Evolutionary conservation across 2,888 invertebrate species (phyloP), one percentile per base, ranked within the genome.

Genomic region (Trimorus sp.): DNA sequence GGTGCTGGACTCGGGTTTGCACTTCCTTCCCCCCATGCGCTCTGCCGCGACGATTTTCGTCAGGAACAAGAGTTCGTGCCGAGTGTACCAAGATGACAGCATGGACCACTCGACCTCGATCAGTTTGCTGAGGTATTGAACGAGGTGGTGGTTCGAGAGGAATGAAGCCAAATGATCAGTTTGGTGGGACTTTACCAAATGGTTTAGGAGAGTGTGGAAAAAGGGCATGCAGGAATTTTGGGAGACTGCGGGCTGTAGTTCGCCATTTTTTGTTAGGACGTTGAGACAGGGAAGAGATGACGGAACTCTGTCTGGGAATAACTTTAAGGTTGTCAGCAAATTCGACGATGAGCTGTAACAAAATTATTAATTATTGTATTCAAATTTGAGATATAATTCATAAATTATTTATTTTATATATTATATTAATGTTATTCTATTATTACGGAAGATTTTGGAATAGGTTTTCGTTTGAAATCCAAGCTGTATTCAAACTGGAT

Each of bases 161-260:
- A 81, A 53, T 9, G 54, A 38, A 14, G 85, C 84, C 5, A 82
- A 79, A 9, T 89, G 48, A 12, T 90, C 76, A 3, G 65, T 60
- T 9, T 84, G 68, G 0, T 74, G 76, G 8, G 83, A 54, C 6
- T 86, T 83, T 37, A 81, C 49, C 5, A 90, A 87, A 3, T 83
- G 59, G 16, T 87, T 84, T 1, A 90, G 63, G 9, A 83, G 79
- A 0, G 89, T 87, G 56, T 88, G 86, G 38, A 93, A 86, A 84
- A 93, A 93, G 40, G 93, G 92, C 51, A 93, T 84, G 58, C 91
- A 92, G 78, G 93, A 93, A 45, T 92, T 88, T 5, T 89, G 89
- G 65, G 92, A 91, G 42, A 93, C 86, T 6, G 92, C 85, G 14
- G 93, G 93, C 60, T 93, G 91, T 11, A 93, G 86, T 85, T 93